A percentile compares a stretch with the other conserved stretches of the same genome.
phyloP scores from a whole-genome alignment of 2,888 invertebrate genomes.

The Noctua pronuba region DNA sequence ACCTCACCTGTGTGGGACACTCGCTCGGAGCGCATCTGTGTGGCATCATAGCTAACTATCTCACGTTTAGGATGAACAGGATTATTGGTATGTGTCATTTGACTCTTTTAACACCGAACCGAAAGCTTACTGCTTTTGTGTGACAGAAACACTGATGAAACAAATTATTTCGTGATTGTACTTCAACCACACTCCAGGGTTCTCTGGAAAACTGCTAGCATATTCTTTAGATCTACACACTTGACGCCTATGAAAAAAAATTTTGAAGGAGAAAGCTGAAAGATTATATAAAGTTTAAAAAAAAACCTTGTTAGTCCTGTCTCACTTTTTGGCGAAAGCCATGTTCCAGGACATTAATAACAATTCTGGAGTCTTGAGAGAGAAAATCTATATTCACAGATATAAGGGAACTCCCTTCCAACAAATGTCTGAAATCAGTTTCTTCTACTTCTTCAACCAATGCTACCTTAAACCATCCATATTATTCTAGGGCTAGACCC shows the following conservation, averaged over 20 bases:
- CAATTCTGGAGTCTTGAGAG: not conserved
- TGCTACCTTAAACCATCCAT: not conserved
- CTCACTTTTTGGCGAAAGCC: not conserved
- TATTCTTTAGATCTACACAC: not conserved
- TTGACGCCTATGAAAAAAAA: not conserved
- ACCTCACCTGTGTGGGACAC: slow-evolving; percentile 94
- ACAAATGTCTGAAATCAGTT: not conserved
- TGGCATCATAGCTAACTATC: slow-evolving; percentile 93
- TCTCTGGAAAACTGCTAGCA: not conserved
- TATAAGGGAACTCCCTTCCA: not conserved
- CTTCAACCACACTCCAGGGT: not conserved
- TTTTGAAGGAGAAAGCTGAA: not conserved
- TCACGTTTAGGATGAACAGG: slow-evolving; percentile 93
- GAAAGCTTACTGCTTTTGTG: not conserved
- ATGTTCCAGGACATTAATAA: not conserved
- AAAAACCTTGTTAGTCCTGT: not conserved
- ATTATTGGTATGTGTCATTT: slow-evolving; percentile 91
- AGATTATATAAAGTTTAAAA: not conserved
- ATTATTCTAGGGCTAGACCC: slow-evolving; percentile 92
- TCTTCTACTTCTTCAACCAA: not conserved
- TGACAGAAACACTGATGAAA: not conserved
- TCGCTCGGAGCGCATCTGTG: slow-evolving; percentile 94
- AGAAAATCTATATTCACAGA: not conserved
- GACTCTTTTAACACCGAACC: not conserved
- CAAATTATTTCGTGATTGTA: not conserved